phyloP scores from a whole-genome alignment of 2,113 vertebrate species.

The Scomber scombrus region DNA sequence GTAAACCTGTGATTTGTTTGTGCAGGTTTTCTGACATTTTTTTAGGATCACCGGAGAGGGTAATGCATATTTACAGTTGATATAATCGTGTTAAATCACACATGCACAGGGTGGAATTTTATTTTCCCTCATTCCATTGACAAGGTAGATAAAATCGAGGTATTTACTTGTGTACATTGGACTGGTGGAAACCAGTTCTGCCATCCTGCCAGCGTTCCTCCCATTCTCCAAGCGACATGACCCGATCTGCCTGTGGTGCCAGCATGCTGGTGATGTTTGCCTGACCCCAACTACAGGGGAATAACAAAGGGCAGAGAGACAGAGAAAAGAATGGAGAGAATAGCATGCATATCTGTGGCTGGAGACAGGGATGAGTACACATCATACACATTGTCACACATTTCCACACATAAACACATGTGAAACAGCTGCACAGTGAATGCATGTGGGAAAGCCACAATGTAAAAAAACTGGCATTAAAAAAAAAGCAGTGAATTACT shows the following conservation, averaged over 20 bases:
- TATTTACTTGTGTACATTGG: slow-evolving; percentile 83
- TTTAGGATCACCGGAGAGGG: too few species aligned
- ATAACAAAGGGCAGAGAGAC: background rate
- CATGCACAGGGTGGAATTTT: background rate
- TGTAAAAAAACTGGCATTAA: background rate
- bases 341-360: background rate
- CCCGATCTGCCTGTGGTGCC: slow-evolving; percentile 75
- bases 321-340: background rate
- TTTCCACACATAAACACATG: background rate
- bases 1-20: background rate
- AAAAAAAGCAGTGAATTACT: background rate
- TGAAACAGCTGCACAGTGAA: background rate
- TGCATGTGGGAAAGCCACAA: background rate
- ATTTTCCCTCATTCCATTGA: background rate
- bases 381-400: background rate
- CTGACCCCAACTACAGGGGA: background rate
- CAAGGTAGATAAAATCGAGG: background rate
- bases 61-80: background rate
- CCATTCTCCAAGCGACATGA: slow-evolving; percentile 87
- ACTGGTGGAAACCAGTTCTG: slow-evolving; percentile 86
- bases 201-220: slow-evolving; percentile 84
- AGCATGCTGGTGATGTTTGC: slow-evolving; percentile 51
- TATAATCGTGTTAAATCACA: background rate
- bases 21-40: background rate
- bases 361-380: background rate